phyloP scores from a whole-genome alignment of 2,888 invertebrate species.

The Thecophora atra region DNA sequence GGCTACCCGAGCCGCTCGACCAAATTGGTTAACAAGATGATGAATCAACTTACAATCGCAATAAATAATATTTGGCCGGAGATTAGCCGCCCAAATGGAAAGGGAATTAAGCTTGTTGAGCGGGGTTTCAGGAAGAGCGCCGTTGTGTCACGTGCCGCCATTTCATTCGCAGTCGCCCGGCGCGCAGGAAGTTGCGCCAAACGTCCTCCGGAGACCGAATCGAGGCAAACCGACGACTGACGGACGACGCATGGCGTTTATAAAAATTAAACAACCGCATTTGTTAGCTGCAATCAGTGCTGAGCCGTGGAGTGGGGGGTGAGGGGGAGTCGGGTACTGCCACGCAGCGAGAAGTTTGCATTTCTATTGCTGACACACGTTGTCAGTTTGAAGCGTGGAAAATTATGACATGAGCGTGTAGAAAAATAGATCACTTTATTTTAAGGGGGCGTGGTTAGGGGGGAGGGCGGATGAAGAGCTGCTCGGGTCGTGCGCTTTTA shows the following conservation, averaged over 20 bases:
- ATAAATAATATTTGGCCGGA: conserved; percentile 58
- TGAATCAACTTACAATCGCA: conserved; percentile 54
- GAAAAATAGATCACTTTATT: conserved; percentile 12
- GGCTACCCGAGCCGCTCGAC: conserved; percentile 6
- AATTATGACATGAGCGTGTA: conserved; percentile 57
- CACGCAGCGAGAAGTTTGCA: conserved; percentile 31
- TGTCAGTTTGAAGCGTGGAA: conserved; percentile 51
- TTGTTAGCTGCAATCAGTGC: conserved; percentile 30
- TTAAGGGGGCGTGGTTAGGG: conserved; percentile 42
- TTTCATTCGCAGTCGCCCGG: conserved; percentile 47
- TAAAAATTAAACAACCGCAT: conserved; percentile 27
- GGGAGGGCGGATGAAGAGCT: too few species aligned
- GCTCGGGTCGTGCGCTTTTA: conserved; percentile 23
- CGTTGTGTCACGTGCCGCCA: conserved; percentile 56
- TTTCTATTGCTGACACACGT: conserved; percentile 45
- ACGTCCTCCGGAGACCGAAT: neutral
- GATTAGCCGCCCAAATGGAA: conserved; percentile 27
- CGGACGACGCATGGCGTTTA: conserved; percentile 3
- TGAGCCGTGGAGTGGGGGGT: neutral
- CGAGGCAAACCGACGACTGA: neutral
- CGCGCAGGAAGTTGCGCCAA: neutral
- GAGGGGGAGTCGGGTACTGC: neutral
- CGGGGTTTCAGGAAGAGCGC: neutral
- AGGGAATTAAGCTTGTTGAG: conserved; percentile 24
- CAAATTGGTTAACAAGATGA: conserved; percentile 57